These are phyloP conservation scores for Notarius quadriscutis DNA, from an alignment of 2,113 vertebrate species.

Conservation along the genomic window DNA sequence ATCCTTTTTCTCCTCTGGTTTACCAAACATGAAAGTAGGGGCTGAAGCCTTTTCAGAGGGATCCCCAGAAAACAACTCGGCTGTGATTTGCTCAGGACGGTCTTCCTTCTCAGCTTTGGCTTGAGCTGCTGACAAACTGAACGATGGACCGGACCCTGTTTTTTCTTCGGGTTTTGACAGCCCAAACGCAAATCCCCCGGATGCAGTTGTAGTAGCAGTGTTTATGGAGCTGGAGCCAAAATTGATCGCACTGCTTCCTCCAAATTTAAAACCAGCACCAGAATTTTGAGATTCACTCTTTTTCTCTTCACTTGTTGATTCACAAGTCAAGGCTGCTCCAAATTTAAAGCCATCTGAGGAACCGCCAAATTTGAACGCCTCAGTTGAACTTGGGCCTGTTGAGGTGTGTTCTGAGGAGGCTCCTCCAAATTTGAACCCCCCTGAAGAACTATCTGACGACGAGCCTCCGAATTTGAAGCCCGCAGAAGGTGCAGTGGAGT, in stretches of 20 bases:
- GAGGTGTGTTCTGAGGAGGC: slow-evolving; percentile 62
- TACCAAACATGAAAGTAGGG: slow-evolving; percentile 79
- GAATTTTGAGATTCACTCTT: slow-evolving; percentile 71
- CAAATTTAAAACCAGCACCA: slow-evolving; percentile 78
- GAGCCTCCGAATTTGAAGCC: slow-evolving; percentile 69
- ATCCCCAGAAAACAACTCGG: slow-evolving; percentile 63
- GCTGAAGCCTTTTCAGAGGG: slow-evolving; percentile 62
- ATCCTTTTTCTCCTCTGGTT: slow-evolving; percentile 85
- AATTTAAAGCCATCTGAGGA: slow-evolving; percentile 71
- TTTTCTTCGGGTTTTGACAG: slow-evolving; percentile 73
- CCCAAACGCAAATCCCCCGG: slow-evolving; percentile 75
- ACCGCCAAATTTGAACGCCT: slow-evolving; percentile 17
- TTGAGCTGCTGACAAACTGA: slow-evolving; percentile 71
- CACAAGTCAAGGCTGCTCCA: slow-evolving; percentile 68
- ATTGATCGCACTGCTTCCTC: slow-evolving; percentile 59
- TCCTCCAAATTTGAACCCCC: slow-evolving; percentile 63
- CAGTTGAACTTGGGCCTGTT: background rate
- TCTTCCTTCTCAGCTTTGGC: slow-evolving; percentile 64
- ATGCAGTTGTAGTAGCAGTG: slow-evolving; percentile 68
- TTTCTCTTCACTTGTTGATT: slow-evolving; percentile 75
- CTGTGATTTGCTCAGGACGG: slow-evolving; percentile 52
- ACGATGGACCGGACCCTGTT: slow-evolving; percentile 56
- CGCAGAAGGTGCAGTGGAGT: slow-evolving; percentile 47
- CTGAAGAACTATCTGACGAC: slow-evolving; percentile 56
- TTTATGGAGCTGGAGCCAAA: slow-evolving; percentile 71